phyloP scores from a whole-genome alignment of 2,113 vertebrate species.

The Capreolus pygargus region DNA sequence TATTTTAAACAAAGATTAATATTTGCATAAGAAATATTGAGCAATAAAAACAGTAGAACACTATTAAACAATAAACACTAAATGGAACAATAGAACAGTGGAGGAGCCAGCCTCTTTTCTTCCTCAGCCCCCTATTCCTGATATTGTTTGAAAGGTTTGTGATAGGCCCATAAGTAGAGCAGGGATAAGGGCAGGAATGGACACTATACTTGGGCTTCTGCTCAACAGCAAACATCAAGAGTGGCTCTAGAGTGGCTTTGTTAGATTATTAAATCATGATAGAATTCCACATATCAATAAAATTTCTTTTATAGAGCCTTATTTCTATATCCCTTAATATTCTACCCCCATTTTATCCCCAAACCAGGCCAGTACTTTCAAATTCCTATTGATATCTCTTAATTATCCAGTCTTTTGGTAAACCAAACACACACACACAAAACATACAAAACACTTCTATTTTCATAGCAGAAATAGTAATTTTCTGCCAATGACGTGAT shows the following conservation, averaged over 20 bases:
- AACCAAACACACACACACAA: not conserved
- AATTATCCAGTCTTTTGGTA: not conserved
- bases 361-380: not conserved
- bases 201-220: not conserved
- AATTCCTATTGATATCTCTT: not conserved
- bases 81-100: not conserved
- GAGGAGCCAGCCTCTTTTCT: not conserved
- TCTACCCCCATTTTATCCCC: not conserved
- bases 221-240: not conserved
- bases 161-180: rapidly evolving
- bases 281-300: not conserved
- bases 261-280: not conserved
- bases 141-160: not conserved
- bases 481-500: not conserved
- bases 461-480: not conserved
- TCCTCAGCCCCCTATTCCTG: not conserved
- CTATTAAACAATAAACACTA: not conserved
- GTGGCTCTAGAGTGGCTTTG: not conserved
- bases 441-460: not conserved
- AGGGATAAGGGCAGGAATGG: not conserved
- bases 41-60: not conserved
- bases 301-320: not conserved
- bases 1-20: not conserved
- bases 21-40: not conserved
- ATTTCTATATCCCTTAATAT: not conserved